Evolutionary conservation across 2,797 vertebrate genomes (phyloP), one percentile per base, ranked within the genome.

Genomic region (Myiotriccus ornatus): DNA sequence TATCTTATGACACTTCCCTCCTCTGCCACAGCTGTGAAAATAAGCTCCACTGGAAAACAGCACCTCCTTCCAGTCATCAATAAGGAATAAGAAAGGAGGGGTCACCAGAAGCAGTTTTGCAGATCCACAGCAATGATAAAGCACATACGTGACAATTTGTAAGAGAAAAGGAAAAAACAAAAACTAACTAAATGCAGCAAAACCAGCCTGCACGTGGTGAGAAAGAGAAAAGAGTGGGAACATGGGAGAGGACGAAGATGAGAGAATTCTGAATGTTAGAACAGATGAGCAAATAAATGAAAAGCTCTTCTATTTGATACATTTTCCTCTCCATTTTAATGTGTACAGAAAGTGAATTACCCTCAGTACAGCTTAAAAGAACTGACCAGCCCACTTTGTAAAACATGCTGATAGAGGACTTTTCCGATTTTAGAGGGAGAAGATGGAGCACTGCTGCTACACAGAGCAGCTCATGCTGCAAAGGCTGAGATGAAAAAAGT

Each of bases 11-110:
- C 89, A 89, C 69, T 79, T 95, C 83, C 55, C 76, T 75, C 18
- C 55, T 90, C 59, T 71, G 46, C 37, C 94, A 95, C 96, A 96
- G 95, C 95, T 97, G 95, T 88, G 89, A 92, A 97, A 96, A 96
- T 96, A 96, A 91, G 35, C 77, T 91, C 44, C 34, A 25, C 34
- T 84, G 73, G 79, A 78, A 94, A 91, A 62, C 28, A 80, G 67
- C 49, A 77, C 53, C 84, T 93, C 73, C 62, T 92, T 80, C 92
- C 75, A 95, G 73, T 39, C 65, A 84, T 14, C 35, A 81, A 82
- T 56, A 32, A 86, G 64, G n/a, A 69, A 25, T 52, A 79, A 84
- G 64, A 34, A 68, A 41, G 14, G 6, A 32, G 59, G 10, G 12
- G 22, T 47, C 74, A 76, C 47, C 53, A 96, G 27, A 56, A 78